Percentiles rank a stretch among this genome's conserved stretches.
Evolutionary conservation across 2,113 vertebrate species (phyloP).

Genomic region (Nerophis lumbriciformis): DNA sequence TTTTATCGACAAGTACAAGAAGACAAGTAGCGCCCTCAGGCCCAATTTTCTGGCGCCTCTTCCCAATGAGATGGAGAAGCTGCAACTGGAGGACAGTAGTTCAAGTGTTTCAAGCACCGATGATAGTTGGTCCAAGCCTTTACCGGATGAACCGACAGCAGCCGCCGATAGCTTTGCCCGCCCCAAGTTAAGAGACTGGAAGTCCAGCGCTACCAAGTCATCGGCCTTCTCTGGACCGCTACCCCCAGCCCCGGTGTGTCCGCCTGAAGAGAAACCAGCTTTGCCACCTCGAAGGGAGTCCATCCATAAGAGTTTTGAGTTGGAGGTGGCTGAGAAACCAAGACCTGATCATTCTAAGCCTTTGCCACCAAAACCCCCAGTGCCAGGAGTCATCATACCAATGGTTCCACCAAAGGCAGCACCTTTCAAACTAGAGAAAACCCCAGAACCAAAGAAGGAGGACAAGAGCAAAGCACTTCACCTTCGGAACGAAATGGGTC

Average conservation of each 20-base stretch:
- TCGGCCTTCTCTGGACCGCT: slow-evolving; percentile 46
- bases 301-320: slow-evolving; percentile 87
- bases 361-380: slow-evolving; percentile 81
- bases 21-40: slow-evolving; percentile 86
- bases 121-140: slow-evolving; percentile 81
- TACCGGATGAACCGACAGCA: slow-evolving; percentile 83
- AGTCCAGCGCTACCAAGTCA: slow-evolving; percentile 65
- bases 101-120: slow-evolving; percentile 44
- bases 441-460: slow-evolving; percentile 80
- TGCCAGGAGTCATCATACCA: slow-evolving; percentile 79
- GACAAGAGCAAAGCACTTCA: slow-evolving; percentile 87
- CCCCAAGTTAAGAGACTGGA: slow-evolving; percentile 86
- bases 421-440: slow-evolving; percentile 75
- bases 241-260: slow-evolving; percentile 68
- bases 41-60: slow-evolving; percentile 92
- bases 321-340: slow-evolving; percentile 77
- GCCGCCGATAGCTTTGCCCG: slow-evolving; percentile 66
- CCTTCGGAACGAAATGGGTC: slow-evolving; percentile 90
- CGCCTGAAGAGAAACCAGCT: slow-evolving; percentile 89
- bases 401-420: slow-evolving; percentile 74
- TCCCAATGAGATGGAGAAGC: slow-evolving; percentile 84
- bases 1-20: slow-evolving; percentile 98
- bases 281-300: slow-evolving; percentile 90
- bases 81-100: slow-evolving; percentile 69
- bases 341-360: slow-evolving; percentile 72